Percentiles rank a stretch among this genome's conserved stretches.
Conservation (phyloP, 2,888 invertebrate species). For the Neria commutata region DNA sequence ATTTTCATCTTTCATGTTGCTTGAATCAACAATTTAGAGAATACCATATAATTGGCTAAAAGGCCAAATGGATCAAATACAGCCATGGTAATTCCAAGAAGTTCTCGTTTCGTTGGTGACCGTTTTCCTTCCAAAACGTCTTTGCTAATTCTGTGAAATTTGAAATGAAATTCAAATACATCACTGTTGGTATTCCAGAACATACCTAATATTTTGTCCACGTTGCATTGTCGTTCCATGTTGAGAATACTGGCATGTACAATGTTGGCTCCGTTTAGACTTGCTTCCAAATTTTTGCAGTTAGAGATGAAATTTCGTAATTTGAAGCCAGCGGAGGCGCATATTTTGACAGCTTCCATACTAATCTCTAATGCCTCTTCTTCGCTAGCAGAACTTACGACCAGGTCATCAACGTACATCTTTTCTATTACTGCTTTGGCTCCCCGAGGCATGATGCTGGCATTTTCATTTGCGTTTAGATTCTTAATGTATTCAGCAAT, state of each 20-base stretch:
- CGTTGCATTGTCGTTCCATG: neutral
- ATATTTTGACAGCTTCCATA: constrained; percentile 10
- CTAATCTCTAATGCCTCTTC: constrained; percentile 39
- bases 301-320: constrained; percentile 30
- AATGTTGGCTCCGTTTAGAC: neutral
- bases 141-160: constrained; percentile 9
- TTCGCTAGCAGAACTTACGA: constrained; percentile 35
- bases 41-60: constrained; percentile 30
- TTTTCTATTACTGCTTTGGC: constrained; percentile 25
- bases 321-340: constrained; percentile 13
- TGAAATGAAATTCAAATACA: constrained; percentile 26
- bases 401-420: constrained; percentile 26
- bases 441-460: constrained; percentile 24
- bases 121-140: constrained; percentile 15
- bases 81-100: constrained; percentile 37
- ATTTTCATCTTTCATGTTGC: constrained; percentile 12
- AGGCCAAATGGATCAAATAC: constrained; percentile 39
- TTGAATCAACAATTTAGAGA: constrained; percentile 11
- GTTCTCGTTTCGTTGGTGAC: constrained; percentile 33
- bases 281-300: neutral
- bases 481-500: constrained; percentile 43
- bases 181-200: constrained; percentile 26
- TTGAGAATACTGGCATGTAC: neutral
- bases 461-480: constrained; percentile 32
- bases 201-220: constrained; percentile 28